phyloP scores from a whole-genome alignment of 2,797 vertebrate species.

The Channallabes apus region DNA sequence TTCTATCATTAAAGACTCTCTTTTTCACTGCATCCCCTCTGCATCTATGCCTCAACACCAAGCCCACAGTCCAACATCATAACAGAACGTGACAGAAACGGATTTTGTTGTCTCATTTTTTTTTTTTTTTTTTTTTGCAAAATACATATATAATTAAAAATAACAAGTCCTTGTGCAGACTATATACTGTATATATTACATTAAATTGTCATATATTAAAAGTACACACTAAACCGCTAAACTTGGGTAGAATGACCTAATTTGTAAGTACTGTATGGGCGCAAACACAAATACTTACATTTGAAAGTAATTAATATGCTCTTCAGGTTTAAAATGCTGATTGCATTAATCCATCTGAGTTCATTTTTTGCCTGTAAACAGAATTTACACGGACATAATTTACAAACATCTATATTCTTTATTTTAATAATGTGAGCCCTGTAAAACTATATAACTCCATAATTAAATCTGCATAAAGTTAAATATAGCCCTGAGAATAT shows the following conservation, averaged over 20 bases:
- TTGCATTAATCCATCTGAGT: neutral
- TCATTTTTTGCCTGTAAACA: neutral
- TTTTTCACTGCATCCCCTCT: too few species aligned
- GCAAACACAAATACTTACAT: neutral
- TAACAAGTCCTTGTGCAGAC: neutral
- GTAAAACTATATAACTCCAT: constrained; percentile 16
- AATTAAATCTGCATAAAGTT: constrained; percentile 4
- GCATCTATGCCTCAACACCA: too few species aligned
- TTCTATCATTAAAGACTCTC: too few species aligned
- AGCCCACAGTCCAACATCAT: too few species aligned
- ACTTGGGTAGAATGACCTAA: neutral
- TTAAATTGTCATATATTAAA: constrained; percentile 35
- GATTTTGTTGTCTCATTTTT: too few species aligned
- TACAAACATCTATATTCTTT: neutral
- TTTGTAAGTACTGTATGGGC: neutral
- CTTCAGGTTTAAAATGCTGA: neutral
- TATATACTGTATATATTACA: too few species aligned
- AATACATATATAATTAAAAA: neutral
- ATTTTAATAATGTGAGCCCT: neutral
- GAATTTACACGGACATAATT: neutral
- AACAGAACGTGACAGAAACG: too few species aligned
- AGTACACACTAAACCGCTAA: neutral
- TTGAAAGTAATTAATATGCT: constrained; percentile 2
- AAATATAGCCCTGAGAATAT: neutral
- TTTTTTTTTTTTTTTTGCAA: too few species aligned